Evolutionary conservation across 2,797 vertebrate species (phyloP).

Genomic region (Odontamblyopus lacepedii): DNA sequence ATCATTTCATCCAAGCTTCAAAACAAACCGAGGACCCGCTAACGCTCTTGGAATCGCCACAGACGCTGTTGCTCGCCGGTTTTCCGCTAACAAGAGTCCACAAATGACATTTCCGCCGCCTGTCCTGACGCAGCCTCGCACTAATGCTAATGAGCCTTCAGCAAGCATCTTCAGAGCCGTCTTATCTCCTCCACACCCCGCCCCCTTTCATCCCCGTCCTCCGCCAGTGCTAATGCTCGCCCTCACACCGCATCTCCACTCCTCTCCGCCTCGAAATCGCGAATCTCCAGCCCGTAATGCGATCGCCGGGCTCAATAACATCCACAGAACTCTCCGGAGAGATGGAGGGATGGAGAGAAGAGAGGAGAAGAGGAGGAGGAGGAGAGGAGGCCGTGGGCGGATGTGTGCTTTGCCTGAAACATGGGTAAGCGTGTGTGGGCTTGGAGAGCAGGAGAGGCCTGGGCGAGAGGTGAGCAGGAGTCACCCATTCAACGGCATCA

Average conservation of each 20-base stretch:
- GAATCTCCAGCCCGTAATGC: conserved; percentile 71
- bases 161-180: conserved; percentile 25
- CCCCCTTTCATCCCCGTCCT: not conserved
- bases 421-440: conserved; percentile 68
- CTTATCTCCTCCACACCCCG: conserved; percentile 30
- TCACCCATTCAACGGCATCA: conserved; percentile 74
- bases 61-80: not conserved
- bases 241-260: conserved; percentile 28
- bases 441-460: conserved; percentile 69
- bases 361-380: conserved; percentile 32
- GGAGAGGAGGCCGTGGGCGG: conserved; percentile 36
- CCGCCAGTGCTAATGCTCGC: conserved; percentile 27
- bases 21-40: conserved; percentile 2
- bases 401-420: conserved; percentile 39
- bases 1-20: not conserved
- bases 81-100: not conserved
- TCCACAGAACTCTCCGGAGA: conserved; percentile 75
- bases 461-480: conserved; percentile 76
- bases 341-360: conserved; percentile 45
- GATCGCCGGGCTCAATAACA: conserved; percentile 74
- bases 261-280: conserved; percentile 36
- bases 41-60: not conserved
- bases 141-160: conserved; percentile 21
- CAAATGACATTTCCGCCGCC: conserved; percentile 3
- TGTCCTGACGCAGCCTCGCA: conserved; percentile 2